A percentile compares a stretch with the other conserved stretches of the same genome.
Conservation (phyloP, 2,888 invertebrate species). For the Crossocerus cetratus region DNA sequence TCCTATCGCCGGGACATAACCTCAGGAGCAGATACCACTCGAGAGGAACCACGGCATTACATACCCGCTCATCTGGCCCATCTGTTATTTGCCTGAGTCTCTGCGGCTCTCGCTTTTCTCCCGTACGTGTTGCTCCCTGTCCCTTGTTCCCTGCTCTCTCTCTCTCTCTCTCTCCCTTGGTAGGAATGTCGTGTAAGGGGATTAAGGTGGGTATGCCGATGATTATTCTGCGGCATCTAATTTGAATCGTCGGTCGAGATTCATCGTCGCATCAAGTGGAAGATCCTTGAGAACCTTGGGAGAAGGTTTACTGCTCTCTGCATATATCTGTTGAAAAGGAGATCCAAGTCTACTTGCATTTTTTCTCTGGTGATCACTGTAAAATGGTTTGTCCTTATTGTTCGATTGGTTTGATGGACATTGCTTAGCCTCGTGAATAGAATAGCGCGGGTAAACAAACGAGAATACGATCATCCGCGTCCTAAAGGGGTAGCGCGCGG, state of each 20-base stretch:
- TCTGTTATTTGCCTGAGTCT: slow-evolving; percentile 47
- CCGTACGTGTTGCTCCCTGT: too few relatives aligned
- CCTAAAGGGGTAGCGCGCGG: slow-evolving; percentile 8
- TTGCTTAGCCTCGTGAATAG: slow-evolving; percentile 45
- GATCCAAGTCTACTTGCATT: too few relatives aligned
- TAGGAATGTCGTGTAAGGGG: slow-evolving; percentile 39
- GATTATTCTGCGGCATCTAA: too few relatives aligned
- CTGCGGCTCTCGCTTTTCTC: neutral
- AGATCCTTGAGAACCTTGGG: neutral
- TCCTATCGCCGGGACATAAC: slow-evolving; percentile 30
- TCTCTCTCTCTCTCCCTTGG: neutral
- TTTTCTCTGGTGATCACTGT: too few relatives aligned
- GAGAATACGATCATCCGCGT: slow-evolving; percentile 39
- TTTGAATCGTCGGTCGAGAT: neutral
- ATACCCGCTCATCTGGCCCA: slow-evolving; percentile 50
- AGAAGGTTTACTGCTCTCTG: too few relatives aligned
- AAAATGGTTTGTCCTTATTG: too few relatives aligned
- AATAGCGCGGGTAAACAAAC: slow-evolving; percentile 31
- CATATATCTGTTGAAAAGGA: too few relatives aligned
- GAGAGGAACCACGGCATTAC: slow-evolving; percentile 54
- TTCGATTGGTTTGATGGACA: slow-evolving; percentile 30
- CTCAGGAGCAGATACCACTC: slow-evolving; percentile 60
- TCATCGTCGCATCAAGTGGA: slow-evolving; percentile 1
- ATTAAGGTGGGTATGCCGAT: too few relatives aligned
- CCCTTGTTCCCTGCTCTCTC: too few relatives aligned